Evolutionary conservation across 1,140 invertebrate species (phyloP).

Genomic region (Plectrocnemia conspersa): DNA sequence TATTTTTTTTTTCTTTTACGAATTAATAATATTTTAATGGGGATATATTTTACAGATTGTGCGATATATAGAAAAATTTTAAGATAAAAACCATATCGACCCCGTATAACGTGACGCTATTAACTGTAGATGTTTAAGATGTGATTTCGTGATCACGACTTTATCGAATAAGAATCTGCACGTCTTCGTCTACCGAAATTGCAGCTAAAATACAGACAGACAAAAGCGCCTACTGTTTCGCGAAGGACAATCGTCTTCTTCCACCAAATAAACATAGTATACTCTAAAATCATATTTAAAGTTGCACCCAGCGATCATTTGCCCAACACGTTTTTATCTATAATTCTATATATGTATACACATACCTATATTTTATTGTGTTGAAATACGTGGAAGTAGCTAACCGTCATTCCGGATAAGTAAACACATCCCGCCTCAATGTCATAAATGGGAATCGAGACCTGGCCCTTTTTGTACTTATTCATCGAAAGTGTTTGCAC

Average conservation of each 20-base stretch:
- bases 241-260: not conserved
- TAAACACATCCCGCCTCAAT: conserved; percentile 33
- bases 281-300: no score
- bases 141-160: conserved; percentile 34
- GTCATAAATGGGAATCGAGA: conserved; percentile 21
- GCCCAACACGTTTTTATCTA: no score
- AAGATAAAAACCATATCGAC: no score
- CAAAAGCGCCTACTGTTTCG: conserved; percentile 1
- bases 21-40: no score
- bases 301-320: no score
- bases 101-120: conserved; percentile 29
- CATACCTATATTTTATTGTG: no score
- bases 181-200: conserved; percentile 11
- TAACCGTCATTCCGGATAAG: conserved; percentile 29
- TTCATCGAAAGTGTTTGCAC: conserved; percentile 32
- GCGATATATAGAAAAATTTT: no score
- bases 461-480: conserved; percentile 17
- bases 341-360: no score
- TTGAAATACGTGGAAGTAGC: not conserved
- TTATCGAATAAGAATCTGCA: conserved; percentile 30
- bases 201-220: not conserved
- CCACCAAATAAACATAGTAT: no score
- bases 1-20: no score
- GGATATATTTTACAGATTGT: no score
- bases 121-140: conserved; percentile 33